These are phyloP conservation scores for Daubentonia madagascariensis DNA, from an alignment of 2,113 vertebrate genomes.

Conservation along the genomic window DNA sequence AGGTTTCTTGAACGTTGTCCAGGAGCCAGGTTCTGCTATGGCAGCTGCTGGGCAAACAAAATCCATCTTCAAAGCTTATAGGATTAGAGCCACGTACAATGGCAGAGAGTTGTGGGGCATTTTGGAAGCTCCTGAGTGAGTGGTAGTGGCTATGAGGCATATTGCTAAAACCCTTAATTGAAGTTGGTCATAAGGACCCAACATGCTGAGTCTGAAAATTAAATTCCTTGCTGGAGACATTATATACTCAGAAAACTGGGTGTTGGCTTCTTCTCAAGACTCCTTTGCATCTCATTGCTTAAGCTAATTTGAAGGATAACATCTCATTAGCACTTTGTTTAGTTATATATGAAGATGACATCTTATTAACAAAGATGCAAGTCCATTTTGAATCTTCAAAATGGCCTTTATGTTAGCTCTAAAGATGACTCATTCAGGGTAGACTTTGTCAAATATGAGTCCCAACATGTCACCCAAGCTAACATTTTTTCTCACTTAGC, in stretches of 20 bases:
- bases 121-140: not conserved
- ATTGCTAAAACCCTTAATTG: not conserved
- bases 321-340: conserved; percentile 40
- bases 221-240: not conserved
- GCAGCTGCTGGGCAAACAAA: conserved; percentile 64
- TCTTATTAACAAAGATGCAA: conserved; percentile 32
- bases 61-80: conserved; percentile 13
- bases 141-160: conserved; percentile 21
- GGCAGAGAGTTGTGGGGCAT: conserved; percentile 23
- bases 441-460: conserved; percentile 30
- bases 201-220: not conserved
- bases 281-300: not conserved
- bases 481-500: not conserved
- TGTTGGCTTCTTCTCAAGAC: conserved; percentile 42
- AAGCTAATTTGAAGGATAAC: conserved; percentile 45
- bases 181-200: not conserved
- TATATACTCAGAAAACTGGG: conserved; percentile 66
- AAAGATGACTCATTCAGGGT: conserved; percentile 37
- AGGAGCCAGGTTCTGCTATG: conserved; percentile 65
- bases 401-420: conserved; percentile 51
- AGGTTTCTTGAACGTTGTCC: conserved; percentile 36
- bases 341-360: not conserved
- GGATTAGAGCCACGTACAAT: not conserved
- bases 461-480: conserved; percentile 34
- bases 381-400: conserved; percentile 43